phyloP scores from a whole-genome alignment of 2,888 invertebrate species.

The Monoplex corrugatus region DNA sequence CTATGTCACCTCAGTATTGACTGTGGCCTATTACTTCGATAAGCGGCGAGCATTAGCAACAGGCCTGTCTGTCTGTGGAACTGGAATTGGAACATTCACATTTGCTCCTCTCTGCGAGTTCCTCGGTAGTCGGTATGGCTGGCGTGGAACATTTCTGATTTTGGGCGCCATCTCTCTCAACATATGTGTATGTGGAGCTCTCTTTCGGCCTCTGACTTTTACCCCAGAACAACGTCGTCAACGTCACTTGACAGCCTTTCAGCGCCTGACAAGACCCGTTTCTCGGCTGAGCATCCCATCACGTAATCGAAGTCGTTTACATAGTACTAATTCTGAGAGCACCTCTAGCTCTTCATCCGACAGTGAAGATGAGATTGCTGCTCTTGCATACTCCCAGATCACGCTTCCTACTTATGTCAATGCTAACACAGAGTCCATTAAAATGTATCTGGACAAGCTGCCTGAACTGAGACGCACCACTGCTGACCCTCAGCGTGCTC shows the following conservation, averaged over 20 bases:
- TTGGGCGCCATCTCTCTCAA: conserved; percentile 78
- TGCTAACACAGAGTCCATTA: conserved; percentile 42
- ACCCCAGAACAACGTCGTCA: conserved; percentile 67
- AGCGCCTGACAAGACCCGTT: conserved; percentile 59
- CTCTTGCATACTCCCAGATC: conserved; percentile 85
- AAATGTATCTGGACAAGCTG: conserved; percentile 45
- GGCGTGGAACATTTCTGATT: conserved; percentile 80
- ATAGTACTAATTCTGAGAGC: conserved; percentile 45
- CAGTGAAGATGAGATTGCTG: conserved; percentile 57
- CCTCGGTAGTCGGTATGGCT: conserved; percentile 77
- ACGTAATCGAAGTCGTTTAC: conserved; percentile 55
- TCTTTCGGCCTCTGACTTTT: conserved; percentile 77
- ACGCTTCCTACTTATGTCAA: conserved; percentile 91
- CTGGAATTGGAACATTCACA: conserved; percentile 80
- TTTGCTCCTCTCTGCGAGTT: conserved; percentile 79
- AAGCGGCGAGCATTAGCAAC: conserved; percentile 80
- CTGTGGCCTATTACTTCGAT: conserved; percentile 81
- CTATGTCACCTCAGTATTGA: conserved; percentile 80
- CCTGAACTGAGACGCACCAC: conserved; percentile 40
- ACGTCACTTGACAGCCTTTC: conserved; percentile 71
- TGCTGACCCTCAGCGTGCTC: conserved; percentile 42
- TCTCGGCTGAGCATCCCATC: conserved; percentile 66
- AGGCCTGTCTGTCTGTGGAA: conserved; percentile 80
- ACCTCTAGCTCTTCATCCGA: conserved; percentile 46
- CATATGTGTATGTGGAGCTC: conserved; percentile 77